Conservation (phyloP, 2,797 vertebrate species). For the Lepilemur septentrionalis region DNA sequence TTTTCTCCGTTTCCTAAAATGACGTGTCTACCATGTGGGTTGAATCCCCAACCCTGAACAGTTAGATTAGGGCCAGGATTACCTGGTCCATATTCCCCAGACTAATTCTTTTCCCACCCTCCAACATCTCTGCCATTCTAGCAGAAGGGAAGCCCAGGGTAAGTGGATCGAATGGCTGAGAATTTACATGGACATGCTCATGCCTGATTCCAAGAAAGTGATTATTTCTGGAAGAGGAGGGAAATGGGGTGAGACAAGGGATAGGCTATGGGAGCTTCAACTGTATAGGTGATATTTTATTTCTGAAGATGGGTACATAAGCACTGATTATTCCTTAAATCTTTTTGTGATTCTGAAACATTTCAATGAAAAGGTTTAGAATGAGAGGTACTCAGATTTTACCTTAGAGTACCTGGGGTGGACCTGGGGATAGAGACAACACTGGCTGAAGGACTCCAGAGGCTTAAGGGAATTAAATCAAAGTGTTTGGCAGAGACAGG, state of each 20-base stretch:
- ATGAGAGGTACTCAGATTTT: neutral
- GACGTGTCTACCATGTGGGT: neutral
- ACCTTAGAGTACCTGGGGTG: neutral
- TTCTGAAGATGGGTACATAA: neutral
- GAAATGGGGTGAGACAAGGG: neutral
- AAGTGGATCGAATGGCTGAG: neutral
- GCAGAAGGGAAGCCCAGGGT: neutral
- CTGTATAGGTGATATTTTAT: neutral
- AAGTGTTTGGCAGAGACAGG: neutral
- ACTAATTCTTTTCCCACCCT: neutral
- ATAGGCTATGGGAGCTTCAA: neutral
- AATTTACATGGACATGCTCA: neutral
- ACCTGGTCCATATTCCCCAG: neutral
- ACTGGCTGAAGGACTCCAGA: neutral
- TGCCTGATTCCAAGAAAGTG: neutral
- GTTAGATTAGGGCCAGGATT: neutral
- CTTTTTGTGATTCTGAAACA: constrained; percentile 36
- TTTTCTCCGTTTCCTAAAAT: constrained; percentile 35
- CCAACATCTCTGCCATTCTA: neutral
- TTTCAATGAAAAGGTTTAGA: neutral
- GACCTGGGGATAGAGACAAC: neutral
- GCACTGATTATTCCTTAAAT: neutral
- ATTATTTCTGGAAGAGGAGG: neutral
- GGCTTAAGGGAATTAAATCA: neutral
- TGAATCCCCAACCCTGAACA: neutral